phyloP scores from a whole-genome alignment of 2,113 vertebrate genomes.

The Phylloscopus trochiloides region DNA sequence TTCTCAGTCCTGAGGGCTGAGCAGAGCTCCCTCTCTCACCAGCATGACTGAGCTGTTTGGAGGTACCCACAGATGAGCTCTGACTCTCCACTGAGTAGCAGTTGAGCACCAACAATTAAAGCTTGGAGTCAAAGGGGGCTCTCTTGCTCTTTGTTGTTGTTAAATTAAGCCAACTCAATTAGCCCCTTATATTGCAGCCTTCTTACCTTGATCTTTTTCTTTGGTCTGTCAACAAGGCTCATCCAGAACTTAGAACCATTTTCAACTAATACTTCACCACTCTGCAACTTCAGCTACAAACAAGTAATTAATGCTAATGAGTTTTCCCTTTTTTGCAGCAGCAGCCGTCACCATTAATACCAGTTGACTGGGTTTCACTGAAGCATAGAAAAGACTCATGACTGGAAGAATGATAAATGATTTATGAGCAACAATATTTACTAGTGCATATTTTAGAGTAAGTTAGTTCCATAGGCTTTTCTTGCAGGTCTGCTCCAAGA shows the following conservation, averaged over 20 bases:
- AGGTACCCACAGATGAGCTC: not conserved
- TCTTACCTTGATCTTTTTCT: constrained; percentile 23
- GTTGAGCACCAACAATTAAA: not conserved
- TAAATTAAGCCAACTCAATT: constrained; percentile 50
- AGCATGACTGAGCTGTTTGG: not conserved
- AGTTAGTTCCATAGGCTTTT: constrained; percentile 27
- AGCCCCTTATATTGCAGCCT: not conserved
- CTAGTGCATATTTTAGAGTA: constrained; percentile 21
- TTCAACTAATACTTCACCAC: constrained; percentile 37
- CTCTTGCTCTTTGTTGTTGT: not conserved
- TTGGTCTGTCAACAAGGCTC: constrained; percentile 34
- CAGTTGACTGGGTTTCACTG: constrained; percentile 58
- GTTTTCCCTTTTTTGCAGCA: not conserved
- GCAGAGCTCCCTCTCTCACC: not conserved
- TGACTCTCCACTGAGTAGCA: not conserved
- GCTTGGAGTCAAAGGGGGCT: not conserved
- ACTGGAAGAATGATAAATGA: constrained; percentile 63
- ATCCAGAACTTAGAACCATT: constrained; percentile 11
- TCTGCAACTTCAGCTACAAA: constrained; percentile 46
- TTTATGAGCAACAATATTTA: constrained; percentile 65
- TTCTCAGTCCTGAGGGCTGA: accelerated
- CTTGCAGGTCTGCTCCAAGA: constrained; percentile 17
- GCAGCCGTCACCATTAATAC: constrained; percentile 56
- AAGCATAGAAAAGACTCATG: constrained; percentile 59
- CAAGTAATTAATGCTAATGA: constrained; percentile 66